Conservation (phyloP, 2,888 invertebrate genomes). For the Troilus luridus region DNA sequence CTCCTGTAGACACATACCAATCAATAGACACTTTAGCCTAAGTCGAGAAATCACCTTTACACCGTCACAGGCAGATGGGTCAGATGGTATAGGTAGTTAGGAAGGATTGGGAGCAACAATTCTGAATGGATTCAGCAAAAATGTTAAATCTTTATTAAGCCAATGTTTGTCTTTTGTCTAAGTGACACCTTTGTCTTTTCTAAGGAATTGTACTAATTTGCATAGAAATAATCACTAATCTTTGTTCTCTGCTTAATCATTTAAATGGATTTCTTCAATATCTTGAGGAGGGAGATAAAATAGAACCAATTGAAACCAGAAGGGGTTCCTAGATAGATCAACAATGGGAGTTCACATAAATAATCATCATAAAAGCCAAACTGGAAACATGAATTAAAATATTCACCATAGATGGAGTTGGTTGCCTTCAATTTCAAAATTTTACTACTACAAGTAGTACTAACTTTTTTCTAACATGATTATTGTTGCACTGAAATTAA, state of each 20-base stretch:
- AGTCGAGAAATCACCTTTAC: not conserved
- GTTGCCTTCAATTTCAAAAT: no score
- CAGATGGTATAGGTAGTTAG: not conserved
- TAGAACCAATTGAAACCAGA: no score
- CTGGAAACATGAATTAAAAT: no score
- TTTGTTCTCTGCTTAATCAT: not conserved
- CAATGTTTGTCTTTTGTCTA: not conserved
- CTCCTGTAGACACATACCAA: slow-evolving; percentile 71
- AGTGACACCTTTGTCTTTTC: not conserved
- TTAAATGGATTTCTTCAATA: not conserved
- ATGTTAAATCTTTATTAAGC: no score
- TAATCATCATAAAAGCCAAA: no score
- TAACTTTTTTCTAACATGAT: no score
- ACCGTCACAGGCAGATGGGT: slow-evolving; percentile 23
- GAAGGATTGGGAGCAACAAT: not conserved
- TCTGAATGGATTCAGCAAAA: slow-evolving; percentile 26
- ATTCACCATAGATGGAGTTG: no score
- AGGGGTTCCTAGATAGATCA: no score
- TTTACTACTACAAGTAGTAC: no score
- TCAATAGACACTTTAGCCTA: not conserved
- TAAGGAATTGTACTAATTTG: not conserved
- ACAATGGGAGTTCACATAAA: no score
- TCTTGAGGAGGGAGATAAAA: not conserved
- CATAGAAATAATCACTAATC: not conserved
- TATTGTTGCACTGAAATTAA: no score